Percentiles rank a stretch among this genome's conserved stretches.
Conservation (phyloP, 2,113 vertebrate species). For the Rhadina sibilatrix region DNA sequence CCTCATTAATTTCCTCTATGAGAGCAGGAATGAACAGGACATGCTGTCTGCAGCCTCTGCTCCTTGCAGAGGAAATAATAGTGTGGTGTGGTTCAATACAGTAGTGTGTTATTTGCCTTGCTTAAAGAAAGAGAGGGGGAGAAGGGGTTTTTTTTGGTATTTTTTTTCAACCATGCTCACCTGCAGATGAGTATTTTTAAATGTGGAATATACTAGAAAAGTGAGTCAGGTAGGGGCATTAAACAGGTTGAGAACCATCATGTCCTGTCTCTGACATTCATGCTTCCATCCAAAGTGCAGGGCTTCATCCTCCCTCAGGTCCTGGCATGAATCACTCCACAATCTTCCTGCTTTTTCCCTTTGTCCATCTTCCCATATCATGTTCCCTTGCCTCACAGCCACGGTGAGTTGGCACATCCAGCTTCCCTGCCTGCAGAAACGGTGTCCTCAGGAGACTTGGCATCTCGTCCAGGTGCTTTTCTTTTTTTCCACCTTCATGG, state of each 20-base stretch:
- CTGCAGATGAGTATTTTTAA: neutral
- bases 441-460: neutral
- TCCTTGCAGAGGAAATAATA: neutral
- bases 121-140: neutral
- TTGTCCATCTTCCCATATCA: neutral
- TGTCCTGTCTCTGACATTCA: neutral
- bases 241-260: neutral
- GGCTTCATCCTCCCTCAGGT: neutral
- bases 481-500: too few species aligned
- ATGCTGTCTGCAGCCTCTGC: neutral
- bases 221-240: neutral
- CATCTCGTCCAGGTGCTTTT: neutral
- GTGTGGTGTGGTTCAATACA: neutral
- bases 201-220: neutral
- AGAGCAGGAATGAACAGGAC: neutral
- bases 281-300: neutral
- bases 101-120: neutral
- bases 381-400: rapidly evolving
- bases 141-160: neutral
- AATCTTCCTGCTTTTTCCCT: neutral
- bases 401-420: neutral
- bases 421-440: neutral
- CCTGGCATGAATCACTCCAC: neutral
- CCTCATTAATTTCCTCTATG: neutral
- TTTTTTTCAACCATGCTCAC: neutral